Base-by-base conservation (phyloP, 2,888 invertebrate genomes). In the Drosophila niveifrons region DNA sequence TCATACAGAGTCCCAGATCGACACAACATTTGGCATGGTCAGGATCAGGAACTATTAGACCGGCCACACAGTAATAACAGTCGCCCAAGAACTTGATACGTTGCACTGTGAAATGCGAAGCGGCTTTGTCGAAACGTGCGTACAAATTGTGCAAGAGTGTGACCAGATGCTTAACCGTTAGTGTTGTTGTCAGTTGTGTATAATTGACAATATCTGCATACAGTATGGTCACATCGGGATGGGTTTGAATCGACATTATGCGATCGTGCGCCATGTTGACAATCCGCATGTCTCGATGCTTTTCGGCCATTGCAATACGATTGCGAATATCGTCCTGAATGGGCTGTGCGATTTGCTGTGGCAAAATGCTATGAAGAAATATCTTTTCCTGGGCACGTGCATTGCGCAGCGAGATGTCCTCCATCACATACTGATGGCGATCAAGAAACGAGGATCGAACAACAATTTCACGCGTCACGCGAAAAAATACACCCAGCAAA, bases 141-240 rank as follows among this genome's bases (percentile, higher is more conserved):
- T 98, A 98, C 0, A 98, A 93, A 89, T 98, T 97, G 89, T 98
- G 98, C 15, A 98, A 93, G 1, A 97, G 95, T 87, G 96, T 96
- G 0, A 98, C 96, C 79, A 98, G 94, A 69, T 95, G 95, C 88
- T 95, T 94, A 0, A 97, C 96, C 0, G 96, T 95, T 52, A 98
- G 92, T 0, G 96, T 95, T 0, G 96, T 96, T 0, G 98, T 98
- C 29, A 92, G 39, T 36, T 92, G 74, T 0, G 98, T 98, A 89
- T 97, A 98, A 93, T 98, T 98, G 0, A 98, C 98, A 29, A 98
- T 97, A 91, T 98, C 98, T 0, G 98, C 98, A 90, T 97, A 98
- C 18, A 98, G 93, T 77, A 98, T 97, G 84, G 96, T 96, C 1
- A 98, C 98, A 88, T 97, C 96, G 6, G 96, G 94, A 90, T 98